phyloP scores from a whole-genome alignment of 2,888 invertebrate species.

The Protophormia terraenovae region DNA sequence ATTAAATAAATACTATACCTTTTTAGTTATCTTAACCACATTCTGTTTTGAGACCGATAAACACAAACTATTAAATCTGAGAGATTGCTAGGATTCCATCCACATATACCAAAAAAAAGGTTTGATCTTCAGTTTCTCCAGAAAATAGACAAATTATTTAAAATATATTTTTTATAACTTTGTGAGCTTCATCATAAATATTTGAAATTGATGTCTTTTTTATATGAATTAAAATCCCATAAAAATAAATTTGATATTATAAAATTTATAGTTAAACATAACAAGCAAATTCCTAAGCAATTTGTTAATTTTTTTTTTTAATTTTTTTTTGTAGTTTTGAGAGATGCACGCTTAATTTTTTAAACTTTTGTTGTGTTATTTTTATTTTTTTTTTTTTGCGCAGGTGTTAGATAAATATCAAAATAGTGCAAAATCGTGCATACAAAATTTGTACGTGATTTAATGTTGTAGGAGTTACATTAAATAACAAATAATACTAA shows the following conservation, averaged over 20 bases:
- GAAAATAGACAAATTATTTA: no score
- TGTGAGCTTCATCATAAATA: no score
- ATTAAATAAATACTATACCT: no score
- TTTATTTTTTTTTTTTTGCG: conserved; percentile 70
- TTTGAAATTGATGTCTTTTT: no score
- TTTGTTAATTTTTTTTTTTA: not conserved
- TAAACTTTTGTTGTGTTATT: not conserved
- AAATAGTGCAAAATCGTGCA: conserved; percentile 80
- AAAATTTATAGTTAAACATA: not conserved
- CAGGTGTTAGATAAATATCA: conserved; percentile 79
- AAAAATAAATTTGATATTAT: not conserved
- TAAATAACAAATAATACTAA: conserved; percentile 62
- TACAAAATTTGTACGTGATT: conserved; percentile 80
- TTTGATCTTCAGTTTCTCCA: no score
- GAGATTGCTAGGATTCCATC: no score
- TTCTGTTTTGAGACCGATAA: no score
- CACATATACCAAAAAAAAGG: no score
- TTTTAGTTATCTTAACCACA: no score
- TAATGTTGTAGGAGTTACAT: conserved; percentile 79
- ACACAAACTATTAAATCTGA: no score
- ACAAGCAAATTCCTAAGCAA: conserved; percentile 35
- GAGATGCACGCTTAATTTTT: conserved; percentile 39
- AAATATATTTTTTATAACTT: no score
- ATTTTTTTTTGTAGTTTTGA: conserved; percentile 24
- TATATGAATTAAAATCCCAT: conserved; percentile 3